Evolutionary conservation across 2,113 vertebrate genomes (phyloP), one percentile per base, ranked within the genome.

Genomic region (Acanthochromis polyacanthus): DNA sequence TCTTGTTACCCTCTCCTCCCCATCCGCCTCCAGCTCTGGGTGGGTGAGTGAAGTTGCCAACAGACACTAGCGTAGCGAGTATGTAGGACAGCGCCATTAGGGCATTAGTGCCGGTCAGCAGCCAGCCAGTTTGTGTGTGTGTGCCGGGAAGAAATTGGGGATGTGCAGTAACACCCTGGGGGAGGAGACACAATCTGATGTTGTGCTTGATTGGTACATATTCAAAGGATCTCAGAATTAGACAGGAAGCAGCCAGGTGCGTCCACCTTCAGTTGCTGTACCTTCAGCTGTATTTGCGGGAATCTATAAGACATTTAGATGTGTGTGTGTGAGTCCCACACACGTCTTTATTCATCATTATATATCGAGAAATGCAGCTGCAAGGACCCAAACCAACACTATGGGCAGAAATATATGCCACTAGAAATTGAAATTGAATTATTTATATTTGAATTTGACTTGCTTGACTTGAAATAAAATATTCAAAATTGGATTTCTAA

Each of bases 21-120:
- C 53, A 8, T 71, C 79, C 56, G 60, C 85, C 70, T 74, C 30
- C 53, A 80, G 72, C 71, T 73, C 77, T 48, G 80, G 72, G 74
- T 45, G 67, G 60, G 61, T 51, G 56, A 69, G 58, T 9, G 69
- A 68, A 75, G 79, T 75, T 81, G 81, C 84, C 72, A 84, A 75
- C 87, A 93, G 88, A 89, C 85, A 92, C 75, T 68, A 59, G 78
- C 22, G 71, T 62, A 79, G 69, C 64, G 78, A 87, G 83, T 84
- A 93, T 91, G 88, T 93, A 92, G 90, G 88, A 81, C 93, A 91
- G 88, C 70, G 16, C 89, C 79, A 91, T 90, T 91, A 89, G 89
- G 88, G 67, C 72, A 89, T 92, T 92, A 91, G 90, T 93, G 89
- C 85, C 82, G 85, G 84, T 90, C 92, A 86, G 82, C 80, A 82